Percentiles rank a stretch among this genome's conserved stretches.
Evolutionary conservation across 2,888 invertebrate genomes (phyloP).

Genomic region (Agrochola lychnidis): DNA sequence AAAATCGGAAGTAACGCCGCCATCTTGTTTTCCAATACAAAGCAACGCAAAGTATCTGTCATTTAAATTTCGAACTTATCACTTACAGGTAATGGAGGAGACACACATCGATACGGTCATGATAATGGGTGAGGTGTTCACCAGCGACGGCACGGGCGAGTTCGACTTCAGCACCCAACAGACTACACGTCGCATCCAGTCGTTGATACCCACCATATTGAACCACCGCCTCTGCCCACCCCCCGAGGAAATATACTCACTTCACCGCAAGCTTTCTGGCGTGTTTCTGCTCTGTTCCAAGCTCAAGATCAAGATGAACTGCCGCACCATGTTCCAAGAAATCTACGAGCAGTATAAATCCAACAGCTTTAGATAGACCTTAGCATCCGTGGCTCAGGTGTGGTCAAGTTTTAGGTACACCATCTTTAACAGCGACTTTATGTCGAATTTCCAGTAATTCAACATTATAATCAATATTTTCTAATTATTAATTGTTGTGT

Average conservation of each 20-base stretch:
- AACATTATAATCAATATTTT: conserved; percentile 5
- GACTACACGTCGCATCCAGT: conserved; percentile 94
- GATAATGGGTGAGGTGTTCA: conserved; percentile 99
- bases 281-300: conserved; percentile 98
- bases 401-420: conserved; percentile 47
- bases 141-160: conserved; percentile 91
- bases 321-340: conserved; percentile 95
- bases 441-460: conserved; percentile 26
- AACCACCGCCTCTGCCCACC: conserved; percentile 98
- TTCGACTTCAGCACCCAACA: conserved; percentile 97
- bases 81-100: conserved; percentile 94
- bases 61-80: background rate
- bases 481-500: background rate
- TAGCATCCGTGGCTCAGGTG: conserved; percentile 43
- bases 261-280: conserved; percentile 99
- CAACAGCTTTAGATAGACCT: conserved; percentile 48
- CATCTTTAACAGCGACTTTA: conserved; percentile 34
- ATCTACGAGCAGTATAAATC: conserved; percentile 93
- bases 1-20: background rate
- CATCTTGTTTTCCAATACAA: background rate
- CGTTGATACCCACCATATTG: conserved; percentile 97
- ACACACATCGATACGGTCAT: conserved; percentile 99
- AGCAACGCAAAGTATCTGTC: background rate
- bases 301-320: conserved; percentile 95
- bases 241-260: conserved; percentile 99